Evolutionary conservation across 2,797 vertebrate genomes (phyloP), one percentile per base, ranked within the genome.

Genomic region (Sparus aurata): DNA sequence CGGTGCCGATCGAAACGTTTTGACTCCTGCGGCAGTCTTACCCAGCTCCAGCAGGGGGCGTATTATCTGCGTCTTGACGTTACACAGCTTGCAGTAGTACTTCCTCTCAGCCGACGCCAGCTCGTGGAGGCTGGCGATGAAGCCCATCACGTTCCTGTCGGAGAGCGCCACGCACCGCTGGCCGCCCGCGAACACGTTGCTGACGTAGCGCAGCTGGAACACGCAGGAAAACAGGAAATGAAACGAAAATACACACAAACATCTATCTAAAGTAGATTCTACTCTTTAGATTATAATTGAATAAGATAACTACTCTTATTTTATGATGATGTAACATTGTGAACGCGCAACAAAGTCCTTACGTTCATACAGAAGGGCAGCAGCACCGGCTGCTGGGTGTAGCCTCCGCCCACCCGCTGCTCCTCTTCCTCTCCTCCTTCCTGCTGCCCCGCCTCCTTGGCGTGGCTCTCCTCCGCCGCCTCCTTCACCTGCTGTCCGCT

Each of bases 121-220:
- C 89, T 99, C 98, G 10, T 99, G 98, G 50, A 99, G 95, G 91
- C 95, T 96, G 88, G 96, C 96, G 50, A 98, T 97, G 89, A 98
- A 97, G 71, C 97, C 98, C 96, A 97, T 98, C 75, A 98, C 90
- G 7, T 98, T 99, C 82, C 93, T 95, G 92, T 99, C 98, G 1
- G 96, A 96, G 74, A 98, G 92, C 10, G 95, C 95, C 49, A 96
- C 89, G 78, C 95, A 98, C 45, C 85, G 91, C 75, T 86, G 92
- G 47, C 97, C 97, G 41, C 98, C 98, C 20, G 97, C 96, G 27
- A 93, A 94, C 87, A 99, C 95, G 23, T 94, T 96, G 93, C 96
- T 98, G 83, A 99, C 95, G 49, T 98, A 98, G 23, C 98, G 97
- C 80, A 99, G 85, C 98, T 99, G 89, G 63, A 92, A 89, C 8